Conservation (phyloP, 1,140 invertebrate genomes). For the Drosophila pandora region DNA sequence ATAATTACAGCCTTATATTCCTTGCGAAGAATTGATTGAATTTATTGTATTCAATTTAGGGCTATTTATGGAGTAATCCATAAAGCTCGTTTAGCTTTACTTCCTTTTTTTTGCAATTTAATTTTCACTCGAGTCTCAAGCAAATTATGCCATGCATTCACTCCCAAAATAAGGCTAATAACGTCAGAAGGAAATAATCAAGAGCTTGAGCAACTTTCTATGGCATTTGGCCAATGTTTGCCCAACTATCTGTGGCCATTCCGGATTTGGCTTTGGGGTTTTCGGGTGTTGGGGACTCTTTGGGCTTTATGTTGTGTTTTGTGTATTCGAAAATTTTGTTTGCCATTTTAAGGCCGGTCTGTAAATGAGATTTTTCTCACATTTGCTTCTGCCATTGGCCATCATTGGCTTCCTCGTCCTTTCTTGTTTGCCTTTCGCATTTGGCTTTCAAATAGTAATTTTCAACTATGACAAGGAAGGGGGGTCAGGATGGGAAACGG, state of each 20-base stretch:
- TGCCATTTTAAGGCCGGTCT: conserved; percentile 44
- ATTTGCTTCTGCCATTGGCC: conserved; percentile 35
- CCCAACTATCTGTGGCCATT: conserved; percentile 45
- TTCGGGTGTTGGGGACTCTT: neutral
- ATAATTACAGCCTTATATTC: neutral
- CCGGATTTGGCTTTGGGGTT: conserved; percentile 48
- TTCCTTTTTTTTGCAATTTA: conserved; percentile 11
- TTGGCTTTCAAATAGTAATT: conserved; percentile 58
- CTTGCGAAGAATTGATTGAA: neutral
- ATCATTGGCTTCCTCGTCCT: conserved; percentile 5
- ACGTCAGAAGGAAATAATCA: conserved; percentile 43
- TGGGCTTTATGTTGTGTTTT: conserved; percentile 16
- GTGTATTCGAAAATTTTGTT: conserved; percentile 40
- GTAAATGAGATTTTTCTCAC: conserved; percentile 56
- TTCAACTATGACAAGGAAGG: conserved; percentile 10
- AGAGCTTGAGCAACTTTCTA: conserved; percentile 24
- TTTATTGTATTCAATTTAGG: neutral
- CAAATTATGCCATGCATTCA: conserved; percentile 20
- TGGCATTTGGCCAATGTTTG: conserved; percentile 50
- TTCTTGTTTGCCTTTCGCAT: conserved; percentile 25
- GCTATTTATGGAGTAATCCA: neutral
- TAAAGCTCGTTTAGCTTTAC: conserved; percentile 7
- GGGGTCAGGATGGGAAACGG: neutral
- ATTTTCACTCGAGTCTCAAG: conserved; percentile 27
- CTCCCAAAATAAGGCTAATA: conserved; percentile 40